Evolutionary conservation across 2,113 vertebrate species (phyloP), one percentile per base, ranked within the genome.

Genomic region (Myrmecobius fasciatus): DNA sequence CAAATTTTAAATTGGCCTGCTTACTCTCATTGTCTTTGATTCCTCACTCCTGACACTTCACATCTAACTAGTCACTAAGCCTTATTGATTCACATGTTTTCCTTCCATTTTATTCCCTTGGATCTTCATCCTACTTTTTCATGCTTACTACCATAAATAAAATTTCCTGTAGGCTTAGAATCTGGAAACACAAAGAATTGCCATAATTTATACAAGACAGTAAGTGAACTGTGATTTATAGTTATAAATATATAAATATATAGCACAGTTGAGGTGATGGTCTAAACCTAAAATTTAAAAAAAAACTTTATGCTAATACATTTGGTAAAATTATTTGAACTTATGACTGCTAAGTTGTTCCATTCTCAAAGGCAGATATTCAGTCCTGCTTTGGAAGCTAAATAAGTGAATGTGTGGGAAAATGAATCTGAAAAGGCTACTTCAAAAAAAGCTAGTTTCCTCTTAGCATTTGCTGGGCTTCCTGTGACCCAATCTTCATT

Each of bases 371-470:
- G 92, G 97, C 96, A 97, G 93, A 91, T 92, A 94, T 96, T 97
- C 83, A 26, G 94, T 95, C 95, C 90, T 94, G 96, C 95, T 95
- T 97, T 95, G 7, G 97, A 97, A 98, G 97, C 22, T 96, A 95
- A 97, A 95, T 96, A 60, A 91, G 3, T 83, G 67, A 83, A 91
- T 95, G 97, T 97, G 97, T 98, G 97, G 97, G 97, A 98, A 98
- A 97, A 83, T 97, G 96, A 97, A 95, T 96, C 94, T 52, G 96
- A 97, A 97, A 96, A 97, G 97, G 97, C 97, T 97, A 97, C 96
- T 98, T 98, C 96, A 98, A 97, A 98, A 96, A 94, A 95, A 97
- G 53, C 89, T n/a, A 92, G 93, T 96, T 98, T 98, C 97, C 97
- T 97, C 93, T 97, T 94, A 53, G 94, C 96, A 56, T 97, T 96